Base-by-base conservation (phyloP, 2,797 vertebrate species). In the Lophius americanus region DNA sequence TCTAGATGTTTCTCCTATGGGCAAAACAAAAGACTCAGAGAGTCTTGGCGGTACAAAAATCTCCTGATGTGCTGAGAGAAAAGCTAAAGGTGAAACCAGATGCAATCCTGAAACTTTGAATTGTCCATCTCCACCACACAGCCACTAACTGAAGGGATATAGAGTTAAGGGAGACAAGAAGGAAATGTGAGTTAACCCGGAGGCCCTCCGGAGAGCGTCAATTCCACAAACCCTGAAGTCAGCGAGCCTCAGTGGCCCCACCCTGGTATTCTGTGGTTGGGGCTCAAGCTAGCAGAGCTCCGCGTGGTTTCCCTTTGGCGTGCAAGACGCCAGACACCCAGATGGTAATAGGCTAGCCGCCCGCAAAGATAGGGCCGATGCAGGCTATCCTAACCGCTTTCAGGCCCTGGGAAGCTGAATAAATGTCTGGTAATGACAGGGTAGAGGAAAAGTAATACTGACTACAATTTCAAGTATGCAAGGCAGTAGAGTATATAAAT, bases 241-340 rank as follows among this genome's bases (percentile, higher is more conserved):
- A 70, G 69, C 9, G 47, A 73, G 76, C 82, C 84, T 65, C 84
- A 35, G 64, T 4, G 73, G 85, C 89, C 68, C 89, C 91, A 79
- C 88, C 89, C 90, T 86, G 85, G 86, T 89, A 88, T 93, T 88
- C 78, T 88, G 93, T 89, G 92, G 92, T 86, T 9, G 53, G 62
- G 54, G 66, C 78, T 82, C 68, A 39, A 76, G 64, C 82, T 75
- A 55, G 60, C 72, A 44, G 60, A 90, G 85, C 64, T 64, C 86
- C 70, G 81, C 69, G 85, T 78, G 88, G 88, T 88, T 91, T 92
- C 73, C 69, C 70, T 87, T 83, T 64, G 89, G 88, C 55, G 42
- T 72, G 78, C 70, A 64, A 62, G 93, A 91, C 92, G 91, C 93
- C 90, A 91, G 86, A 83, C 81, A 56, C 79, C 83, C 86, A 91